Percentiles rank a stretch among this genome's conserved stretches.
These are phyloP conservation scores for Entosphenus tridentatus DNA, from an alignment of 2,113 vertebrate species.

Conservation along the genomic window DNA sequence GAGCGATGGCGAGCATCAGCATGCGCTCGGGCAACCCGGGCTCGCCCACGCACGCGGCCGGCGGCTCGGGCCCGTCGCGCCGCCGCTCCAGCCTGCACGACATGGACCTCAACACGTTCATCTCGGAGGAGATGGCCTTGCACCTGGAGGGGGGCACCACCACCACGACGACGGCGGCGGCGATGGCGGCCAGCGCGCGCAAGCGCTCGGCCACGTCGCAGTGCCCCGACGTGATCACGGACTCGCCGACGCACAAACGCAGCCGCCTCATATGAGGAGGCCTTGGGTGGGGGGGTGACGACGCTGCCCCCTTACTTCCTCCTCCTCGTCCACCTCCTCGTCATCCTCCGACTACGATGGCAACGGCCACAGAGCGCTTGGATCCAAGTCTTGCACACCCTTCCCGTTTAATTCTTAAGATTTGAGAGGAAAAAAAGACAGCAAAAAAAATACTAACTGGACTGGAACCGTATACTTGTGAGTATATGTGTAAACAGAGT, in stretches of 20 bases:
- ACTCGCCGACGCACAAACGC: conserved; percentile 9
- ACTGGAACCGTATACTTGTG: too few species aligned
- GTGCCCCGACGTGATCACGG: conserved; percentile 7
- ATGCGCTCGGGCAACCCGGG: conserved; percentile 9
- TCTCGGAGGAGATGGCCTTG: conserved; percentile 9
- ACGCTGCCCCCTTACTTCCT: too few species aligned
- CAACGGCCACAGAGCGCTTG: too few species aligned
- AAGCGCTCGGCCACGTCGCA: conserved; percentile 8
- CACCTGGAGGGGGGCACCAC: conserved; percentile 6
- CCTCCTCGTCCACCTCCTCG: too few species aligned
- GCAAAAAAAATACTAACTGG: too few species aligned
- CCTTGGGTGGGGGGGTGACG: too few species aligned
- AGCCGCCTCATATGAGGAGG: conserved; percentile 9
- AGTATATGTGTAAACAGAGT: too few species aligned
- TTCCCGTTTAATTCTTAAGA: too few species aligned
- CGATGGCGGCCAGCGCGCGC: not conserved
- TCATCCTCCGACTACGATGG: too few species aligned
- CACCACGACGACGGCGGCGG: not conserved
- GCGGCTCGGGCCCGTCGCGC: conserved; percentile 4
- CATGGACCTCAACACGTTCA: conserved; percentile 10
- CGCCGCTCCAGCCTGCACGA: conserved; percentile 9
- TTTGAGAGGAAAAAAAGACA: too few species aligned
- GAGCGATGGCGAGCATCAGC: conserved; percentile 9
- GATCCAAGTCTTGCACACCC: too few species aligned
- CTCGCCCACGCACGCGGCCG: conserved; percentile 6